Percentiles rank a stretch among this genome's conserved stretches.
Conservation (phyloP, 1,140 invertebrate genomes). For the Stegodyphus mimosarum region DNA sequence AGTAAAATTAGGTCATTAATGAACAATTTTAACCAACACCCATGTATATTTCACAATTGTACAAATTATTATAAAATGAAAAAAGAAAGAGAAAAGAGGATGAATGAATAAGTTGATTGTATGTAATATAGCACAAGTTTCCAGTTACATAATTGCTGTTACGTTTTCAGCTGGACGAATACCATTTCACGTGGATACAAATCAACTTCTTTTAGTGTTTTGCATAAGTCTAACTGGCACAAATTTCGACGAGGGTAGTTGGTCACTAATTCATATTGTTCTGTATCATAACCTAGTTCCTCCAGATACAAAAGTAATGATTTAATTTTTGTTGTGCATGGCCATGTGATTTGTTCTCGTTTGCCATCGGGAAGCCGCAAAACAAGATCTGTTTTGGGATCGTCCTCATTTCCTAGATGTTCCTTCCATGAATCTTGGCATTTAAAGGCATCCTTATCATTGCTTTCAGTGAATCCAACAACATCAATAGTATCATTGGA, state of each 20-base stretch:
- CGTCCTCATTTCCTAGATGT: constrained; percentile 64
- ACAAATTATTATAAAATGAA: too few relatives aligned
- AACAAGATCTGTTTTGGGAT: constrained; percentile 67
- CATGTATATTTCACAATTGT: too few relatives aligned
- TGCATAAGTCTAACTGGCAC: constrained; percentile 66
- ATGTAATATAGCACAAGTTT: too few relatives aligned
- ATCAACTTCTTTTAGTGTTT: constrained; percentile 69
- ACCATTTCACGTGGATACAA: constrained; percentile 70
- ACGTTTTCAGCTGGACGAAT: constrained; percentile 68
- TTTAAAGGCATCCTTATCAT: background rate
- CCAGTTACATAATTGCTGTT: background rate
- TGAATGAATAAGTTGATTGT: too few relatives aligned
- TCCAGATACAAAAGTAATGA: constrained; percentile 68
- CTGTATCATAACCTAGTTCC: constrained; percentile 67
- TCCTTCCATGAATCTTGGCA: constrained; percentile 62
- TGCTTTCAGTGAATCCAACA: constrained; percentile 19
- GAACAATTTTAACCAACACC: too few relatives aligned
- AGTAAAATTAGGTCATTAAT: too few relatives aligned
- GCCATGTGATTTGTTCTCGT: constrained; percentile 67
- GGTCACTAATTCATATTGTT: constrained; percentile 71
- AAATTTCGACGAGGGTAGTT: constrained; percentile 70
- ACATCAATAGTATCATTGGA: constrained; percentile 50
- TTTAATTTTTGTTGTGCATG: constrained; percentile 69
- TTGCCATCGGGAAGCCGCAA: constrained; percentile 70
- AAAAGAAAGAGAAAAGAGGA: too few relatives aligned